phyloP scores from a whole-genome alignment of 1,140 invertebrate genomes.

The Euwallacea similis region DNA sequence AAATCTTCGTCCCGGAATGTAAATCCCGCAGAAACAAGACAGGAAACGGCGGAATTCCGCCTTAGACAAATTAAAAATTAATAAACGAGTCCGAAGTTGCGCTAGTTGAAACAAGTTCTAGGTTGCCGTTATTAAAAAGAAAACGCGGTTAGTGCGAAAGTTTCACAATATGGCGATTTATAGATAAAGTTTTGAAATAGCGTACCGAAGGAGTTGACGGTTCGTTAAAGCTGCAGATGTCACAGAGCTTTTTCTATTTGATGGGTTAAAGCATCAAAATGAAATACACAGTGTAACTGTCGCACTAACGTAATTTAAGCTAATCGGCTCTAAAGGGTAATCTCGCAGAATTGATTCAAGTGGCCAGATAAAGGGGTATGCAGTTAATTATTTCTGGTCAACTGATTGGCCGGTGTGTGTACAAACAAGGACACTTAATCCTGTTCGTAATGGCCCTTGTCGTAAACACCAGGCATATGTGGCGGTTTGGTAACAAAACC shows the following conservation, averaged over 20 bases:
- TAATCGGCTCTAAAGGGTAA: no score
- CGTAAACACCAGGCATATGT: not conserved
- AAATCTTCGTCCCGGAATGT: constrained; percentile 3
- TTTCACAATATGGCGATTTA: constrained; percentile 18
- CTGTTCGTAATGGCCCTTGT: not conserved
- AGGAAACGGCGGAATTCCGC: no score
- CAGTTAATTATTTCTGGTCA: not conserved
- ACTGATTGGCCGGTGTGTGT: not conserved
- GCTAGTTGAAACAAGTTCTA: constrained; percentile 3
- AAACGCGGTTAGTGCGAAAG: constrained; percentile 20
- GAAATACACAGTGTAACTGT: no score
- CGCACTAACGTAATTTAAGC: no score
- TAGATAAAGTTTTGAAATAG: constrained; percentile 23
- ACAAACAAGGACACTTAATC: constrained; percentile 1
- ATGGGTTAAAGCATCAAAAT: no score
- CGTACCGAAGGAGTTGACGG: not conserved
- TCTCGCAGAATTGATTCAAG: not conserved
- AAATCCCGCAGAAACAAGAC: constrained; percentile 2
- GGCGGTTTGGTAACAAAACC: no score
- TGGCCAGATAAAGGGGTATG: not conserved
- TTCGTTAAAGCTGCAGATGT: constrained; percentile 14
- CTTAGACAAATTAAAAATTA: constrained; percentile 20
- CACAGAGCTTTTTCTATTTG: not conserved
- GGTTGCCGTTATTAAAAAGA: constrained; percentile 21
- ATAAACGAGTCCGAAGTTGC: constrained; percentile 7